Evolutionary conservation across 2,113 vertebrate species (phyloP).

Genomic region (Tragulus kanchil): DNA sequence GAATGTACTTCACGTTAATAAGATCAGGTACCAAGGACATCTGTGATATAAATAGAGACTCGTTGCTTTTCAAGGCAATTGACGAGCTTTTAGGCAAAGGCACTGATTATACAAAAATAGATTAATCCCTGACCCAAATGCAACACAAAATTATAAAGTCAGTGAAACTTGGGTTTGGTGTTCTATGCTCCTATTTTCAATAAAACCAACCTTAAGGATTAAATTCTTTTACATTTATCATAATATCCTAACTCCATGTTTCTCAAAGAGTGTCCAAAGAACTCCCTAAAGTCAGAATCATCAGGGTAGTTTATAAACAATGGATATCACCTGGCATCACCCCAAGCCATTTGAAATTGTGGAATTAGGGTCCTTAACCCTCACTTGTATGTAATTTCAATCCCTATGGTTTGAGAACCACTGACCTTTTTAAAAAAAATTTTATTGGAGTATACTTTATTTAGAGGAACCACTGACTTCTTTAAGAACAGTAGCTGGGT

Average conservation of each 20-base stretch:
- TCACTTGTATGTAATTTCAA: neutral
- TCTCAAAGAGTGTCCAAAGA: neutral
- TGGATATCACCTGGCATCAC: neutral
- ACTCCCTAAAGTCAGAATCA: neutral
- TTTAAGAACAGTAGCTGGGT: neutral
- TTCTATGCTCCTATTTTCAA: neutral
- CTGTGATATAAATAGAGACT: neutral
- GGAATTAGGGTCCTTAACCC: neutral
- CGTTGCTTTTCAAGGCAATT: neutral
- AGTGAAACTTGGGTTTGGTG: neutral
- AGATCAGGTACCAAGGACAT: neutral
- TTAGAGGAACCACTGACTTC: neutral
- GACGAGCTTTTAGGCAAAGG: neutral
- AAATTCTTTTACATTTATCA: neutral
- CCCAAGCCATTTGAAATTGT: neutral
- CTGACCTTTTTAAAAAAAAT: neutral
- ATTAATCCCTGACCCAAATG: conserved; percentile 7
- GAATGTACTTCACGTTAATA: neutral
- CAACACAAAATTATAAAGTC: conserved; percentile 2
- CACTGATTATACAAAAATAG: conserved; percentile 34
- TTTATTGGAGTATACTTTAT: neutral
- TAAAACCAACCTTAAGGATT: neutral
- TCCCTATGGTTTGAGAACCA: neutral
- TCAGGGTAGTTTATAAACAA: neutral
- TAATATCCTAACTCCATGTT: neutral